phyloP scores from a whole-genome alignment of 2,888 invertebrate genomes.

The Drosophila macrospina region DNA sequence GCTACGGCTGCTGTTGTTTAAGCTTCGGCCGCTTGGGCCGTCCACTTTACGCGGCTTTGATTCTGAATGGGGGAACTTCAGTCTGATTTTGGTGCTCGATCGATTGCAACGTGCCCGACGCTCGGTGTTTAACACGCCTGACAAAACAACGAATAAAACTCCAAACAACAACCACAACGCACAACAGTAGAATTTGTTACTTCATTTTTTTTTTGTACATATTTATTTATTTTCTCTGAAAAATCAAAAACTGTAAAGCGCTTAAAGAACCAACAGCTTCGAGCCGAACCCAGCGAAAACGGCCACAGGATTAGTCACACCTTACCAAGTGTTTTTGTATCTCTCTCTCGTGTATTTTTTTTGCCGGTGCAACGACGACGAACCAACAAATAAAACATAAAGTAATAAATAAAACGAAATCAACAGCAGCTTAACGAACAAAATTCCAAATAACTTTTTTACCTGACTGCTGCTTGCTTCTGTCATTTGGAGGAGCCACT shows the following conservation, averaged over 20 bases:
- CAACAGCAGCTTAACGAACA: constrained; percentile 27
- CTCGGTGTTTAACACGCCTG: constrained; percentile 55
- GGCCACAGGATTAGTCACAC: constrained; percentile 72
- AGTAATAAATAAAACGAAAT: constrained; percentile 27
- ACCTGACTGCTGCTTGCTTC: constrained; percentile 39
- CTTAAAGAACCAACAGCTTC: constrained; percentile 32
- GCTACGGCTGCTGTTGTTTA: constrained; percentile 45
- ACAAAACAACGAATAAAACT: constrained; percentile 40
- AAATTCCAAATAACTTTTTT: constrained; percentile 20
- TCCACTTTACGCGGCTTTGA: constrained; percentile 75
- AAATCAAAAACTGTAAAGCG: constrained; percentile 2
- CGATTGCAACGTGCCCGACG: constrained; percentile 84
- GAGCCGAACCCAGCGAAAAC: constrained; percentile 14
- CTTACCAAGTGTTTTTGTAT: constrained; percentile 46
- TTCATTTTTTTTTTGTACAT: constrained; percentile 32
- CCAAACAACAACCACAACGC: constrained; percentile 23
- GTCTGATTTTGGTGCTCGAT: constrained; percentile 86
- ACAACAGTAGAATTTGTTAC: constrained; percentile 21
- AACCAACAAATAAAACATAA: constrained; percentile 27
- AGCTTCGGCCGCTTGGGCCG: constrained; percentile 61
- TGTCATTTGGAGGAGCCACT: constrained; percentile 38
- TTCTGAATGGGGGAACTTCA: constrained; percentile 81
- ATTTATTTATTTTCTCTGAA: constrained; percentile 19
- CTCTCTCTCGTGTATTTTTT: constrained; percentile 30
- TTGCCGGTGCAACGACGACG: constrained; percentile 63